Base-by-base conservation (phyloP, 2,888 invertebrate genomes). In the Atethmia centrago region DNA sequence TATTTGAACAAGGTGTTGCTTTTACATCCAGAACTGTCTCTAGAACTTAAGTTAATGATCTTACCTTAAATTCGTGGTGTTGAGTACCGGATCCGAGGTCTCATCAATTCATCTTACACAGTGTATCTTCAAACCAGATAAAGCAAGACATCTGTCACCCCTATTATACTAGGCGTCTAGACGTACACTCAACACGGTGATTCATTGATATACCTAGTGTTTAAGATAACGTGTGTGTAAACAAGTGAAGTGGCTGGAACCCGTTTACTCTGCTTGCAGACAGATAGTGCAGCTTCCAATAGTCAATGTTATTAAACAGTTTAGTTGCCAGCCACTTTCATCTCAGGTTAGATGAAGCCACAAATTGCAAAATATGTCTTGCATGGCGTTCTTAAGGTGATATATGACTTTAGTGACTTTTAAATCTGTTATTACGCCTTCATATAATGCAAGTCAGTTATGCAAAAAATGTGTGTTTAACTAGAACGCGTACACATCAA, bases 201-300 rank as follows among this genome's bases (percentile, higher is more conserved):
- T 76, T 80, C 76, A 79, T 76, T 69, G 53, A 67, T 59, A 64
- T 56, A 31, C 21, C 47, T 45, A 63, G 25, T 65, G 61, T 62
- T 55, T 40, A 58, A 79, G 76, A 79, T 80, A 80, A 64, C 45
- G 56, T 69, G 56, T 19, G 51, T 55, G 28, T 64, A 80, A 71
- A 79, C 71, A 80, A 68, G 67, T 56, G 14, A 66, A 3, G 45
- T 62, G 21, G 19, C 2, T 67, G 5, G 28, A 71, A 70, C 66
- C 3, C 3, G 71, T 80, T 75, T n/a, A 21, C n/a, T 58, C 62
- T 36, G 53, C 66, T 66, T 70, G 59, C 47, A 55, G 19, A 49
- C 8, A 25, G 28, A 51, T 62, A 62, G 28, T 55, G 64, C 47
- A 40, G 51, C 47, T 77, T 71, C 42, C 3, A 53, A 14, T 16